Percentiles rank a stretch among this genome's conserved stretches.
phyloP scores from a whole-genome alignment of 35 echinoderm and acorn worm genomes.

The Lytechinus pictus region DNA sequence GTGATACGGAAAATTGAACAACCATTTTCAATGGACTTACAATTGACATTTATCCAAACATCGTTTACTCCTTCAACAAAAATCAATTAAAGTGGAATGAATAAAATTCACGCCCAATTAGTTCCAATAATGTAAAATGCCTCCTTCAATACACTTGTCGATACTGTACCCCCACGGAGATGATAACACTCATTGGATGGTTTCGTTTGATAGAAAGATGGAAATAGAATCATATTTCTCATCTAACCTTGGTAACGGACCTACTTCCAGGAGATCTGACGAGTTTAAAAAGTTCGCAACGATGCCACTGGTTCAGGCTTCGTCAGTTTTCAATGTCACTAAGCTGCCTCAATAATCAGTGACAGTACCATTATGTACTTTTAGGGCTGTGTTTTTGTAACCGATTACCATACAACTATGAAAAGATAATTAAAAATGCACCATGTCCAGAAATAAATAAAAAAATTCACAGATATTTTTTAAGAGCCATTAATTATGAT shows the following conservation, averaged over 20 bases:
- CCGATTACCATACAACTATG: too few species aligned
- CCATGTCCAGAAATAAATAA: too few species aligned
- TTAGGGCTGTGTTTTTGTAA: background rate
- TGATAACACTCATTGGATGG: background rate
- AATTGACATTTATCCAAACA: slow-evolving; percentile 43
- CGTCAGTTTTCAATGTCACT: slow-evolving; percentile 27
- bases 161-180: slow-evolving; percentile 11
- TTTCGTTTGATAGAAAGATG: background rate
- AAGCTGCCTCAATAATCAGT: background rate
- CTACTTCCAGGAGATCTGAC: background rate
- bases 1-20: slow-evolving; percentile 29
- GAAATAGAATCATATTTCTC: background rate
- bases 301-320: slow-evolving; percentile 19
- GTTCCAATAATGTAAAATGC: slow-evolving; percentile 9
- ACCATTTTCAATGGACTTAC: background rate
- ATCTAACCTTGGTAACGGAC: background rate
- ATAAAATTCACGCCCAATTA: background rate
- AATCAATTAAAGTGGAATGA: slow-evolving; percentile 27
- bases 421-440: too few species aligned
- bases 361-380: background rate
- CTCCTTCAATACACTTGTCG: background rate
- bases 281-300: slow-evolving; percentile 33
- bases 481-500: too few species aligned
- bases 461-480: too few species aligned
- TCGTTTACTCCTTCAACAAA: background rate